Evolutionary conservation across 2,113 vertebrate species (phyloP).

Genomic region (Nipponia nippon): DNA sequence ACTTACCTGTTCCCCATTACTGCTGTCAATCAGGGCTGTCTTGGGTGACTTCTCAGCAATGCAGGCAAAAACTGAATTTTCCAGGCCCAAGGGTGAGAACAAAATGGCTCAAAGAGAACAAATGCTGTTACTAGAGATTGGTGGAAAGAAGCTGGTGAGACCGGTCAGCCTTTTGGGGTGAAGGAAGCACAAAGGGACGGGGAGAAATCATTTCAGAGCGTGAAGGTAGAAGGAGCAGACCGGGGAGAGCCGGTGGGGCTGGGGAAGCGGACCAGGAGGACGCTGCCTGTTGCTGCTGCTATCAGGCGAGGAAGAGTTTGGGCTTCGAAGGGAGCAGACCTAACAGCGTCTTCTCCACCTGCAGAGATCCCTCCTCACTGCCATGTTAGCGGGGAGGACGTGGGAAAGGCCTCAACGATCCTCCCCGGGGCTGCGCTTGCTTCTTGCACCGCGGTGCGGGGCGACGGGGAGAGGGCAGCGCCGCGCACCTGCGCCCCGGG

Average conservation of each 20-base stretch:
- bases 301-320: neutral
- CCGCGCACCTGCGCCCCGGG: neutral
- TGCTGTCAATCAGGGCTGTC: neutral
- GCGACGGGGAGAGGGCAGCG: neutral
- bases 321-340: neutral
- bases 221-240: neutral
- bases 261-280: neutral
- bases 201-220: neutral
- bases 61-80: neutral
- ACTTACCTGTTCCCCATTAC: neutral
- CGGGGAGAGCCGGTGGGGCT: neutral
- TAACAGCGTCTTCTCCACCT: neutral
- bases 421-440: neutral
- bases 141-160: neutral
- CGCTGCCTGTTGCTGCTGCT: constrained; percentile 6
- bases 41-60: neutral
- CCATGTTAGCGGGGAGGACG: neutral
- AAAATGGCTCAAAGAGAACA: neutral
- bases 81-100: neutral
- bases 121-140: neutral
- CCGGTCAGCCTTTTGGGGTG: neutral
- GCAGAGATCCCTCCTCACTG: neutral
- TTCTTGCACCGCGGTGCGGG: neutral
- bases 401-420: neutral
- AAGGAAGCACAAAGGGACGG: neutral